Percentiles rank a stretch among this genome's conserved stretches.
Evolutionary conservation across 1,140 invertebrate genomes (phyloP).

Genomic region (Tribolium madens): DNA sequence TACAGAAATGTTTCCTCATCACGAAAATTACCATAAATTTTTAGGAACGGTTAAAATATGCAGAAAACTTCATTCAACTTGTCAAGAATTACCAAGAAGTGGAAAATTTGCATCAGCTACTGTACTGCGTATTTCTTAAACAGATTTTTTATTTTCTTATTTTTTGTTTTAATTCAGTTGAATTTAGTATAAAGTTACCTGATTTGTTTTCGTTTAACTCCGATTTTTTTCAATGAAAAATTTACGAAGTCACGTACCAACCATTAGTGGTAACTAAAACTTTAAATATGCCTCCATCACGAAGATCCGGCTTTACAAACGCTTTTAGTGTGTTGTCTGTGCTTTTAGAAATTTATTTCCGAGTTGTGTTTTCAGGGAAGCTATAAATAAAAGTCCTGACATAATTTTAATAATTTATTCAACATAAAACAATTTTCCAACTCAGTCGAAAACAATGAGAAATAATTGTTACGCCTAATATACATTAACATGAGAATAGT

Average conservation of each 20-base stretch:
- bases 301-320: background rate
- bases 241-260: background rate
- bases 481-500: conserved; percentile 18
- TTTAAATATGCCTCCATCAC: background rate
- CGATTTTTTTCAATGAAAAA: background rate
- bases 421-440: background rate
- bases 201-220: background rate
- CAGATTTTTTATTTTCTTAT: background rate
- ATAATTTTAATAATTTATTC: conserved; percentile 13
- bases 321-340: background rate
- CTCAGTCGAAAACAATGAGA: background rate
- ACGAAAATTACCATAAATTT: background rate
- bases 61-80: background rate
- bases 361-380: background rate
- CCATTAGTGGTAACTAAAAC: background rate
- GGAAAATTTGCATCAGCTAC: background rate
- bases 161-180: too few relatives aligned
- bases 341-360: background rate
- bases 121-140: too few relatives aligned
- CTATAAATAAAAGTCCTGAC: background rate
- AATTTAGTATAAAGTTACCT: background rate
- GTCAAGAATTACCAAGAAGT: background rate
- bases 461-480: conserved; percentile 13
- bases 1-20: too few relatives aligned
- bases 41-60: background rate